Percentiles rank a stretch among this genome's conserved stretches.
phyloP scores from a whole-genome alignment of 1,140 invertebrate species.

The Sarcophaga bullata region DNA sequence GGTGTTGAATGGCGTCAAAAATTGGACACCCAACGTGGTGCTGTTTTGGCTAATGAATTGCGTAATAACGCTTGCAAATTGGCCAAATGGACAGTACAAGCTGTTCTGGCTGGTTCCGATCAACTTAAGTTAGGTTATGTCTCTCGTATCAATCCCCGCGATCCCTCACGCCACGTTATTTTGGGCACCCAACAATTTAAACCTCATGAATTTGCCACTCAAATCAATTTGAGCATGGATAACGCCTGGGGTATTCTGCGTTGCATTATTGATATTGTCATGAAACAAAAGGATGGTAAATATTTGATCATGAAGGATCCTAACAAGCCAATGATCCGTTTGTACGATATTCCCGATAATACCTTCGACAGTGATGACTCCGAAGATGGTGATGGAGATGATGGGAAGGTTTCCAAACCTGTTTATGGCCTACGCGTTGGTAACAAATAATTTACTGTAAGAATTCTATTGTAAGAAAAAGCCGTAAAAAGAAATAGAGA shows the following conservation, averaged over 20 bases:
- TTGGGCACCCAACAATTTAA: conserved; percentile 98
- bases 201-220: conserved; percentile 97
- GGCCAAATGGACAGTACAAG: conserved; percentile 99
- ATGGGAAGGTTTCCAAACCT: conserved; percentile 68
- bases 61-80: conserved; percentile 99
- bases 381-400: conserved; percentile 85
- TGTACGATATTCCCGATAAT: conserved; percentile 98
- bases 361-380: conserved; percentile 98
- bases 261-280: conserved; percentile 97
- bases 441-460: conserved; percentile 40
- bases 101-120: conserved; percentile 95
- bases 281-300: conserved; percentile 97
- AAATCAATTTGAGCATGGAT: conserved; percentile 99
- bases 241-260: conserved; percentile 99
- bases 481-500: background rate
- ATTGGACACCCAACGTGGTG: conserved; percentile 95
- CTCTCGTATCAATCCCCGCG: conserved; percentile 89
- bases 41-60: conserved; percentile 97
- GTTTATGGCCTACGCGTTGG: conserved; percentile 54
- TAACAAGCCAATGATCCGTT: conserved; percentile 95
- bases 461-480: background rate
- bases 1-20: conserved; percentile 99
- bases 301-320: conserved; percentile 99
- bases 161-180: conserved; percentile 97
- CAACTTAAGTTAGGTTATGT: conserved; percentile 99